phyloP scores from a whole-genome alignment of 2,113 vertebrate genomes.

The Pseudopodoces humilis region DNA sequence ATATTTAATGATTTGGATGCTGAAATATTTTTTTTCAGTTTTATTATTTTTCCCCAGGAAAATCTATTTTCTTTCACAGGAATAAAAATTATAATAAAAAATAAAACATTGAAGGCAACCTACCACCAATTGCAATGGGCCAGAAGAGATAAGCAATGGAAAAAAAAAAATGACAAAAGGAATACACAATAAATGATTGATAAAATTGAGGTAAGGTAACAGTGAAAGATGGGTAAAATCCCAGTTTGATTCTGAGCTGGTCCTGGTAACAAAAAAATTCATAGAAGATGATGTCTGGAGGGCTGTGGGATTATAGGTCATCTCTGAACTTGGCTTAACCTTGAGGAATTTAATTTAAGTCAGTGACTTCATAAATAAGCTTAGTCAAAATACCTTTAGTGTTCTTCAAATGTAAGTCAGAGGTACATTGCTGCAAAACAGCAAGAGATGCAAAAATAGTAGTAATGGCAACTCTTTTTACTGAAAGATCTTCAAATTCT shows the following conservation, averaged over 20 bases:
- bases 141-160: background rate
- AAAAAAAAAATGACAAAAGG: background rate
- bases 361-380: background rate
- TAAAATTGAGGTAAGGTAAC: background rate
- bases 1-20: background rate
- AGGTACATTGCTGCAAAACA: background rate
- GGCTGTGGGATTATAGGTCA: background rate
- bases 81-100: background rate
- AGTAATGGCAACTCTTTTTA: background rate
- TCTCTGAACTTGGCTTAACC: background rate
- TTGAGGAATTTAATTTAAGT: background rate
- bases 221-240: background rate
- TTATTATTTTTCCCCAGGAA: background rate
- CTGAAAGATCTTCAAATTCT: background rate
- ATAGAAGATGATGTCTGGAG: background rate
- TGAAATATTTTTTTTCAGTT: background rate
- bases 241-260: background rate
- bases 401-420: background rate
- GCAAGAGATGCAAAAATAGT: background rate
- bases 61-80: background rate
- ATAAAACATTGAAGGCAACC: background rate
- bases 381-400: background rate
- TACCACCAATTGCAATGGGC: background rate
- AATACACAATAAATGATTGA: background rate
- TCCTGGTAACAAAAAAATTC: background rate